A percentile compares a stretch with the other conserved stretches of the same genome.
phyloP scores from a whole-genome alignment of 1,140 invertebrate genomes.

The Eubasilissa regina region DNA sequence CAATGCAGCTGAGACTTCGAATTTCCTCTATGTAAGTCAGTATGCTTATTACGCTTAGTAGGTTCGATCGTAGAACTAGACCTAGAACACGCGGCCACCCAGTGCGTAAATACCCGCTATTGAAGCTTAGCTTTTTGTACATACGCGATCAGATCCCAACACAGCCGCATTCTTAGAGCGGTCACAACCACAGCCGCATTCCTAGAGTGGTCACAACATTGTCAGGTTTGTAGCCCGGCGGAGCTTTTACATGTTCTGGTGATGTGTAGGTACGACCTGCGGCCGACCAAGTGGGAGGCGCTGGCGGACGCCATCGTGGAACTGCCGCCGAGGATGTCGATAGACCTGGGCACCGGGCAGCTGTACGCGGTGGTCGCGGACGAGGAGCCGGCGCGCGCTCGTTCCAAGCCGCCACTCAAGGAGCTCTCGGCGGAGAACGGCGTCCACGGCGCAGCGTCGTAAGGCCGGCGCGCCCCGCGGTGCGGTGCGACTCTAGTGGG shows the following conservation, averaged over 20 bases:
- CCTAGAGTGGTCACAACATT: constrained; percentile 31
- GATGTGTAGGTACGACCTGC: constrained; percentile 61
- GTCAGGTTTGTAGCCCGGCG: constrained; percentile 2
- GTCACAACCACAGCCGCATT: constrained; percentile 57
- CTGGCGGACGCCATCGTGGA: constrained; percentile 71
- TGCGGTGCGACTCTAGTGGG: background rate
- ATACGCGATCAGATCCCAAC: constrained; percentile 57
- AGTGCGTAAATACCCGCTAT: constrained; percentile 3
- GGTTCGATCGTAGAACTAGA: constrained; percentile 53
- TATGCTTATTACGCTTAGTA: constrained; percentile 55
- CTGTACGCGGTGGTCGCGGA: constrained; percentile 66
- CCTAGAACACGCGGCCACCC: constrained; percentile 34
- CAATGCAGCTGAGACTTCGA: constrained; percentile 60
- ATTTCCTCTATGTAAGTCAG: constrained; percentile 56
- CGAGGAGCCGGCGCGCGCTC: constrained; percentile 1
- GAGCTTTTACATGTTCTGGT: constrained; percentile 31
- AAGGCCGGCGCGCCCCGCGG: background rate
- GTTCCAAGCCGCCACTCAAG: background rate
- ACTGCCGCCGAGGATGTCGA: constrained; percentile 67
- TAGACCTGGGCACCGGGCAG: constrained; percentile 70
- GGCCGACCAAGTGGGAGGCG: constrained; percentile 71
- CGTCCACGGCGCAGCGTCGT: background rate
- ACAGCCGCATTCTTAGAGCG: constrained; percentile 53
- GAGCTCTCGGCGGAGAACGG: background rate
- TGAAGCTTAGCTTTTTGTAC: constrained; percentile 52